Base-by-base conservation (phyloP, 2,888 invertebrate genomes). In the Oscheius sp. region DNA sequence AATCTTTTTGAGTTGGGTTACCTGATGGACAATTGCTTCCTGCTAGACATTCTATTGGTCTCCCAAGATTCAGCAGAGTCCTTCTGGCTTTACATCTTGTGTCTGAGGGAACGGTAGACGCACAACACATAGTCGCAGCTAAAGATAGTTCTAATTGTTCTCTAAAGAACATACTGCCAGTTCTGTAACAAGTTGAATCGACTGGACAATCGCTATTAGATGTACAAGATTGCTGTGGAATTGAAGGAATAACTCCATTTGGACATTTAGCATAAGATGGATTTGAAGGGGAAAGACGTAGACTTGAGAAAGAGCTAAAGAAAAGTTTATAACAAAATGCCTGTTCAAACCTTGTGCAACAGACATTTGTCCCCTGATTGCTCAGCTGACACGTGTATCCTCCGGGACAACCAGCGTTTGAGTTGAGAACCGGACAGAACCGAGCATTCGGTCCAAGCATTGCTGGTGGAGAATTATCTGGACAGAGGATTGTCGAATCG, bases 371-470 rank as follows among this genome's bases (percentile, higher is more conserved):
- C 5, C 39, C 48, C 34, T 63, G 66, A 46, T 52, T 57, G 29
- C 68, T 68, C 52, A 46, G 25, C 15, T 65, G 66, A 57, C 72
- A 72, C 31, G 10, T 42, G 37, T 67, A 70, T 2, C 61, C 58
- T 25, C 50, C 25, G 1, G 72, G 70, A 37, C 72, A 72, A 29
- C 72, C 70, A 31, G 52, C 63, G 1, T 46, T 55, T 8, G 52
- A 50, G 8, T 65, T 58, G 3, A 69, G 17, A 15, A 48, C 45
- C 12, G 72, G 67, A 63, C 72, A 72, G 33, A 37, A 55, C 29
- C 63, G 45, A 4, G 52, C 15, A 20, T 67, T 57, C 6, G 29
- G 25, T 12, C 55, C 65, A n/a, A 65, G 37, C 53, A 53, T 52
- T 20, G 65, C 37, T 17, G 65, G 65, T 17, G 20, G n/a, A 39